A percentile compares a stretch with the other conserved stretches of the same genome.
Conservation (phyloP, 1,140 invertebrate genomes). For the Nephila pilipes region DNA sequence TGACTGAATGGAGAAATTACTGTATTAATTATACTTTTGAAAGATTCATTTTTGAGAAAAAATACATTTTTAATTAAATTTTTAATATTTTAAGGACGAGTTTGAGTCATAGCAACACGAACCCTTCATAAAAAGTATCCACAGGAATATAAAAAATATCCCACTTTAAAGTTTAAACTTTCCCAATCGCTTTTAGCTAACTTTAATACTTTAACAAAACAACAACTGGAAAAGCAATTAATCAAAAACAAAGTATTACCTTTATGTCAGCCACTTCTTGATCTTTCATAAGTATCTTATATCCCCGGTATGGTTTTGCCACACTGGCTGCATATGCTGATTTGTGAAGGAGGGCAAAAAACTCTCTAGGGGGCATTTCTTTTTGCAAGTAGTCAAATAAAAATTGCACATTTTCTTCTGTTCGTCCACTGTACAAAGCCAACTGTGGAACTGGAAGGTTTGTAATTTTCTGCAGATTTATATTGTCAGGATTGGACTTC, state of each 20-base stretch:
- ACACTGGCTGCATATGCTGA: slow-evolving; percentile 86
- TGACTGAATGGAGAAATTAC: no score
- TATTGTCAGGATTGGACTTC: slow-evolving; percentile 85
- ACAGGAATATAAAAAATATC: no score
- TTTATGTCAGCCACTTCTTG: slow-evolving; percentile 46
- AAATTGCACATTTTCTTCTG: slow-evolving; percentile 88
- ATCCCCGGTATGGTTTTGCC: slow-evolving; percentile 90
- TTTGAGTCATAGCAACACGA: no score
- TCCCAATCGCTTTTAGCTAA: no score
- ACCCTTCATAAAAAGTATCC: no score
- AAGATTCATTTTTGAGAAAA: no score
- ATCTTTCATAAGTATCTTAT: slow-evolving; percentile 85
- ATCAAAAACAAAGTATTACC: slow-evolving; percentile 13
- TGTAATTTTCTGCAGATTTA: slow-evolving; percentile 81
- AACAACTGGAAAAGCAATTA: no score
- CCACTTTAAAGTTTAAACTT: no score
- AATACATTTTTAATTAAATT: no score
- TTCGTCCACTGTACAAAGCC: slow-evolving; percentile 90
- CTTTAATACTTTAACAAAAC: no score
- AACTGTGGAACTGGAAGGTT: slow-evolving; percentile 85
- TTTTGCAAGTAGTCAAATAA: slow-evolving; percentile 85
- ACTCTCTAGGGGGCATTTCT: slow-evolving; percentile 86
- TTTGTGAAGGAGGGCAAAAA: slow-evolving; percentile 89
- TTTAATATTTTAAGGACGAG: no score
- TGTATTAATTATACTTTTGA: no score